phyloP scores from a whole-genome alignment of 2,113 vertebrate species.

The Cacatua alba region DNA sequence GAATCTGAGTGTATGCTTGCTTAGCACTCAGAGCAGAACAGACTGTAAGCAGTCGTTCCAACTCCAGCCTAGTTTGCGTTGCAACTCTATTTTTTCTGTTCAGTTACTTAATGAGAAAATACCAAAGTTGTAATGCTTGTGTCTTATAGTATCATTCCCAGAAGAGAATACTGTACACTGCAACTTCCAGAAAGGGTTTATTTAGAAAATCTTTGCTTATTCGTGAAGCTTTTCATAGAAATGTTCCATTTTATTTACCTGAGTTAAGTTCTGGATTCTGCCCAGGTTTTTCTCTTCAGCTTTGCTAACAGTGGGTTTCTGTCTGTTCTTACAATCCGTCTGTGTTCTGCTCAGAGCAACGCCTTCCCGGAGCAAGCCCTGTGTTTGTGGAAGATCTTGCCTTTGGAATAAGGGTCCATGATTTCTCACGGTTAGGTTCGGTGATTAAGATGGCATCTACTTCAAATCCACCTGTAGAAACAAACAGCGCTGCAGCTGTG shows the following conservation, averaged over 20 bases:
- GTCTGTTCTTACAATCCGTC: slow-evolving; percentile 51
- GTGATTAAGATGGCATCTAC: slow-evolving; percentile 30
- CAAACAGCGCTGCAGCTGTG: slow-evolving; percentile 11
- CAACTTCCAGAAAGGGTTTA: neutral
- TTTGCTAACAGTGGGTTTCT: slow-evolving; percentile 21
- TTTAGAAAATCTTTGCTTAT: slow-evolving; percentile 31
- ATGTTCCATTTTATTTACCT: slow-evolving; percentile 53
- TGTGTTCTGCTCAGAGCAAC: slow-evolving; percentile 43
- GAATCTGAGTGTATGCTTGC: neutral
- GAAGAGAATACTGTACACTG: neutral
- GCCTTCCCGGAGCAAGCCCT: neutral
- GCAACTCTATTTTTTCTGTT: neutral
- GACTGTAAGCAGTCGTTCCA: neutral
- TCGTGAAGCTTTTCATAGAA: slow-evolving; percentile 31
- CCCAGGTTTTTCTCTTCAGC: slow-evolving; percentile 25
- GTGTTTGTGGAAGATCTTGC: slow-evolving; percentile 54
- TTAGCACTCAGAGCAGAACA: neutral
- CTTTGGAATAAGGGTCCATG: slow-evolving; percentile 9
- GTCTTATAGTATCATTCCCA: neutral
- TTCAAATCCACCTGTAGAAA: slow-evolving; percentile 59
- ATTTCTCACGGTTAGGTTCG: slow-evolving; percentile 31
- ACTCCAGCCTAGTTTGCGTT: neutral
- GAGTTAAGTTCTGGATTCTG: slow-evolving; percentile 44
- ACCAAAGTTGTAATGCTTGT: neutral
- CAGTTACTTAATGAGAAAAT: neutral